A percentile compares a stretch with the other conserved stretches of the same genome.
Conservation (phyloP, 1,140 invertebrate genomes). For the Eurosta solidaginis region DNA sequence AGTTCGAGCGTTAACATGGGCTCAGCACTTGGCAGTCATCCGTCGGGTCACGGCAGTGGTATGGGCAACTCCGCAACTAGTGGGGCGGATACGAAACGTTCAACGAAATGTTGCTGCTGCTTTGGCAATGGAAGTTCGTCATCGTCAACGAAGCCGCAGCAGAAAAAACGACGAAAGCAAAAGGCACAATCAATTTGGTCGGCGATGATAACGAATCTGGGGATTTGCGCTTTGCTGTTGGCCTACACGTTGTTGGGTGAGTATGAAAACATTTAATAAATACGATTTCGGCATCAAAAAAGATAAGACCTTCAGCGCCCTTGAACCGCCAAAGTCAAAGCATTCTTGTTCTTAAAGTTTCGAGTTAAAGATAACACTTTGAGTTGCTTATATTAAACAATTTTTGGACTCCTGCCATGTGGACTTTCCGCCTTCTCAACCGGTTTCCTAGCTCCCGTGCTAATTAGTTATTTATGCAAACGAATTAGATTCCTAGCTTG, state of each 20-base stretch:
- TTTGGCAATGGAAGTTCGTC: slow-evolving; percentile 38
- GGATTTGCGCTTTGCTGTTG: slow-evolving; percentile 83
- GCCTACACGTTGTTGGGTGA: slow-evolving; percentile 81
- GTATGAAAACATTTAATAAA: slow-evolving; percentile 25
- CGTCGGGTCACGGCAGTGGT: background rate
- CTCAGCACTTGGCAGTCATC: background rate
- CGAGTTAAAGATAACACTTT: no score
- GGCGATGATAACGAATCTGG: slow-evolving; percentile 82
- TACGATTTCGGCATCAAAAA: no score
- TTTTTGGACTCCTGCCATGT: no score
- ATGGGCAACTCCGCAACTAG: background rate
- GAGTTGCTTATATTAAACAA: no score
- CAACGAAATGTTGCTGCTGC: slow-evolving; percentile 47
- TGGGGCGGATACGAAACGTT: slow-evolving; percentile 11
- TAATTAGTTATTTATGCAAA: no score
- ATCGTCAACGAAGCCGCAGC: slow-evolving; percentile 39
- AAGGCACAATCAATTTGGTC: slow-evolving; percentile 59
- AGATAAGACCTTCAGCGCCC: no score
- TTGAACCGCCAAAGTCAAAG: no score
- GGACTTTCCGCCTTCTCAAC: no score
- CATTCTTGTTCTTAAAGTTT: no score
- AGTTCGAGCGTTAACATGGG: slow-evolving; percentile 38
- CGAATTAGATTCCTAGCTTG: no score
- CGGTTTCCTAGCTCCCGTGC: no score
- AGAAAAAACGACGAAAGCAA: slow-evolving; percentile 46